Evolutionary conservation across 2,888 invertebrate genomes (phyloP), one percentile per base, ranked within the genome.

Genomic region (Polia nebulosa): DNA sequence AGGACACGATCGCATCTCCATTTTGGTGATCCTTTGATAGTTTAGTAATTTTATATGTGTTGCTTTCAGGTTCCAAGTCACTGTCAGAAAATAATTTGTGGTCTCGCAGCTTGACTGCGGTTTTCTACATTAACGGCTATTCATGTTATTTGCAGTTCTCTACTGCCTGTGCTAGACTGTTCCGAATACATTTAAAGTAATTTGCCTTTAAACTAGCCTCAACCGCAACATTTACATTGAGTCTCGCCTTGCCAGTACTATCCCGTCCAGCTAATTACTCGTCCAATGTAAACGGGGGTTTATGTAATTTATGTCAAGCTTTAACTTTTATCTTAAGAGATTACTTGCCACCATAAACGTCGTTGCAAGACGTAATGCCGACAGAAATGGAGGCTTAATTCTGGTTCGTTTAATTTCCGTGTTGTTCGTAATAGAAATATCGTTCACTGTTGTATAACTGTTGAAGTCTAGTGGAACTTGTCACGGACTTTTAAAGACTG

Each of bases 241-340:
- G 20, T 32, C 17, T 57, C 22, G 11, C 36, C 34, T 36, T 74
- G 6, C 32, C n/a, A 25, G 25, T 36, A 11, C 34, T 53, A 27
- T 25, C 8, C n/a, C 25, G 32, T 41, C 25, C 45, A 52, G 17
- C 51, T 73, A 66, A 75, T 69, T 69, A 73, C 62, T 44, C 20
- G 22, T 22, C 49, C 64, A 71, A 59, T 76, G 55, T 76, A 55
- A 74, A 74, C 55, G 20, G 1, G 9, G 44, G 34, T 58, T 82
- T 76, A 81, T 44, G 81, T 82, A 78, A 83, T 62, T 62, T 71
- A 81, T 81, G 70, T 85, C 80, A 81, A 85, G 80, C 61, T 56
- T 70, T 69, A 63, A 79, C 72, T 72, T 69, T 73, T 78, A 79
- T 72, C 61, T 60, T 51, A 57, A 52, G 27, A 63, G 63, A 63